Percentiles rank a stretch among this genome's conserved stretches.
Evolutionary conservation across 2,888 invertebrate genomes (phyloP).

Genomic region (Calameuta pallipes): DNA sequence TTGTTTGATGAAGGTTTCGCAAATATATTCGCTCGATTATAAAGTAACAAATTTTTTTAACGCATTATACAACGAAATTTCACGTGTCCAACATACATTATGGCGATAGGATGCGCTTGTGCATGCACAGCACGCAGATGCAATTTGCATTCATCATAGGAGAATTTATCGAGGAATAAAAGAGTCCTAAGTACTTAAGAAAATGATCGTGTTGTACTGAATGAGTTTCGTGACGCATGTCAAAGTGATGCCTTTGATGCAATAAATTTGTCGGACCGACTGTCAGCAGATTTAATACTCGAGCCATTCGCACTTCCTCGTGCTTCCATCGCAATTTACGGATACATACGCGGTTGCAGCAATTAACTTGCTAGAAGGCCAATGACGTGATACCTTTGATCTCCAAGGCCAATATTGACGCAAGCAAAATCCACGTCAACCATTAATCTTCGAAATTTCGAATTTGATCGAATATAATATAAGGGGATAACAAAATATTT

Average conservation of each 20-base stretch:
- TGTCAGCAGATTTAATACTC: neutral
- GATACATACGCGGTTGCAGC: neutral
- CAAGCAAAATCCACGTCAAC: neutral
- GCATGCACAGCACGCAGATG: neutral
- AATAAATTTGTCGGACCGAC: neutral
- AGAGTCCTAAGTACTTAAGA: neutral
- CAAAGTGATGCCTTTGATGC: neutral
- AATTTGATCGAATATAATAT: neutral
- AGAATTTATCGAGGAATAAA: neutral
- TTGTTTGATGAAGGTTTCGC: too few relatives aligned
- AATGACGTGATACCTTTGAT: neutral
- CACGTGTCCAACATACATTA: neutral
- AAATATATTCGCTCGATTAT: too few relatives aligned
- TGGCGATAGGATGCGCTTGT: neutral
- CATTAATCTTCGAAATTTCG: neutral
- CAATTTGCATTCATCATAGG: neutral
- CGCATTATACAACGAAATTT: neutral
- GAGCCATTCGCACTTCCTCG: neutral
- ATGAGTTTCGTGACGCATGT: neutral
- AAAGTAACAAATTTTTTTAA: too few relatives aligned
- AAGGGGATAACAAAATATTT: neutral
- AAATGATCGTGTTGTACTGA: neutral
- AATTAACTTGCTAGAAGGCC: neutral
- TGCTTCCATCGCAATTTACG: neutral
- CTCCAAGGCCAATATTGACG: slow-evolving; percentile 5